A percentile compares a stretch with the other conserved stretches of the same genome.
phyloP scores from a whole-genome alignment of 92 coral and sea anemone species.

The Bergia puertoricense region DNA sequence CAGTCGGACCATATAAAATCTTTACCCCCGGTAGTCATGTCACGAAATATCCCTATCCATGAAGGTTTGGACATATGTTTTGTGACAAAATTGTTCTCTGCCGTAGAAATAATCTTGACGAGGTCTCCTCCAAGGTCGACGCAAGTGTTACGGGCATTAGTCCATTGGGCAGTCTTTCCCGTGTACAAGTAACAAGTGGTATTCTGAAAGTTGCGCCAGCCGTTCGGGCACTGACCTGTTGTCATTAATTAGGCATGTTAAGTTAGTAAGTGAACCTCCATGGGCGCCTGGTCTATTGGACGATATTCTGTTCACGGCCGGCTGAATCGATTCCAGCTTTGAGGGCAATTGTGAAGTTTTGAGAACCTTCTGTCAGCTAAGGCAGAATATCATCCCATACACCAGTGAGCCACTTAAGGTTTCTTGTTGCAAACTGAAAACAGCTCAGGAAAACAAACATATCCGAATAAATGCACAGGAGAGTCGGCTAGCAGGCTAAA shows the following conservation, averaged over 20 bases:
- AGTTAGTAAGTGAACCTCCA: not conserved
- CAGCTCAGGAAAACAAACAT: no score
- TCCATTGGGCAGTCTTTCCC: not conserved
- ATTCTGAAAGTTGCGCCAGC: slow-evolving; percentile 34
- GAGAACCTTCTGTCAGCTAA: no score
- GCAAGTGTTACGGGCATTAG: slow-evolving; percentile 12
- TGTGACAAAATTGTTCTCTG: slow-evolving; percentile 23
- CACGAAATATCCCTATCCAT: slow-evolving; percentile 34
- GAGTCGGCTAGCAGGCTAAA: no score
- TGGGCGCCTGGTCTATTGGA: no score
- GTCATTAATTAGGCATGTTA: no score
- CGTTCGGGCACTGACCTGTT: slow-evolving; percentile 31
- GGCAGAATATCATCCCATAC: no score
- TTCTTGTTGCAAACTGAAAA: no score
- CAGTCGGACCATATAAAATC: slow-evolving; percentile 34
- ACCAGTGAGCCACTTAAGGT: no score
- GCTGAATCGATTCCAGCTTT: no score
- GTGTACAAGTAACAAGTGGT: not conserved
- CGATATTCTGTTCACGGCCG: no score
- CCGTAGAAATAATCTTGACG: slow-evolving; percentile 10
- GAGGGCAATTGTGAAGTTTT: no score
- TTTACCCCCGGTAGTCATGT: slow-evolving; percentile 17
- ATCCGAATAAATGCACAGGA: no score
- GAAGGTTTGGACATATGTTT: not conserved
- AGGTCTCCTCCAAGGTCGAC: slow-evolving; percentile 11